A percentile compares a stretch with the other conserved stretches of the same genome.
phyloP scores from a whole-genome alignment of 2,888 invertebrate species.

The Phengaris alcon region DNA sequence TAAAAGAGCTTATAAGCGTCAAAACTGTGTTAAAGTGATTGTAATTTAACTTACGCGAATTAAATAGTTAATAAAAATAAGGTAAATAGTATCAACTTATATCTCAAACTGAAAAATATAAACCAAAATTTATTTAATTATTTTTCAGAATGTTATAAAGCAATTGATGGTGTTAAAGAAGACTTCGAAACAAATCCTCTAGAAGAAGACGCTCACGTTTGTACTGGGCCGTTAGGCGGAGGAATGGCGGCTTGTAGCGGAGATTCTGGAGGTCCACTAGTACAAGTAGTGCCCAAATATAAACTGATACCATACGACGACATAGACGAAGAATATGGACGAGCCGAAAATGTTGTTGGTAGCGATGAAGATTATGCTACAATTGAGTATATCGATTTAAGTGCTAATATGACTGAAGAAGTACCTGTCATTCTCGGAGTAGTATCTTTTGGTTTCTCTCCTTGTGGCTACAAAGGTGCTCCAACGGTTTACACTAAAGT shows the following conservation, averaged over 20 bases:
- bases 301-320: slow-evolving; percentile 32
- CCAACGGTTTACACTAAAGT: slow-evolving; percentile 78
- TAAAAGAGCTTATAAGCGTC: no score
- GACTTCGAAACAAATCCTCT: slow-evolving; percentile 61
- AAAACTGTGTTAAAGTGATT: no score
- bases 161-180: slow-evolving; percentile 58
- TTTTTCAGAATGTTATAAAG: slow-evolving; percentile 62
- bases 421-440: slow-evolving; percentile 67
- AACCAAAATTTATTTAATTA: slow-evolving; percentile 18
- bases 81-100: neutral
- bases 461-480: slow-evolving; percentile 72
- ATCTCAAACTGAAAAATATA: neutral
- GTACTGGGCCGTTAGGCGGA: slow-evolving; percentile 73
- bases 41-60: no score
- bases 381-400: slow-evolving; percentile 29
- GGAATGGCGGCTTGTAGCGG: slow-evolving; percentile 76
- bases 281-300: slow-evolving; percentile 47
- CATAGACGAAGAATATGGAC: slow-evolving; percentile 36
- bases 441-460: slow-evolving; percentile 77
- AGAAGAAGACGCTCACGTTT: slow-evolving; percentile 66
- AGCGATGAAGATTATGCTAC: slow-evolving; percentile 36
- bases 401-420: slow-evolving; percentile 38
- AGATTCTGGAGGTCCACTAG: slow-evolving; percentile 78
- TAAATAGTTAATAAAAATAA: neutral
- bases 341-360: slow-evolving; percentile 1